These are phyloP conservation scores for Argyrosomus regius DNA, from an alignment of 2,797 vertebrate genomes.

Conservation along the genomic window DNA sequence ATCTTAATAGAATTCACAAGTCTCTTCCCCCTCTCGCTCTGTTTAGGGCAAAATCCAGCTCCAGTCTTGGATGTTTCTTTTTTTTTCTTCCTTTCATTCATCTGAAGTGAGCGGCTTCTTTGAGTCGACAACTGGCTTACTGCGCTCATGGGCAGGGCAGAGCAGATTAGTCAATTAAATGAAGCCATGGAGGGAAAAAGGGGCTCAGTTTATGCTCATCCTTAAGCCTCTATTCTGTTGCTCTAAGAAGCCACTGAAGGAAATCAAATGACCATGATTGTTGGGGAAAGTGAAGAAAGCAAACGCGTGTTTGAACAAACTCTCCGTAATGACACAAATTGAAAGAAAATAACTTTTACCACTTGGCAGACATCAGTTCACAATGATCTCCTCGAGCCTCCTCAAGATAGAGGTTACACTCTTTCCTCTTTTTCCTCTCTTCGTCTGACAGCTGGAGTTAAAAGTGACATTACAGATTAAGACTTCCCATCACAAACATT, in stretches of 20 bases:
- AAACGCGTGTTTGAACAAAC: constrained; percentile 43
- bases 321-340: constrained; percentile 46
- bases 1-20: constrained; percentile 82
- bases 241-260: constrained; percentile 58
- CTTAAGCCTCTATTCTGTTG: constrained; percentile 69
- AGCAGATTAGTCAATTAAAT: constrained; percentile 82
- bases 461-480: neutral
- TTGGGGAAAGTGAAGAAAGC: constrained; percentile 54
- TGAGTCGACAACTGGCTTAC: constrained; percentile 76
- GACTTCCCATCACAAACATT: neutral
- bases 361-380: constrained; percentile 15
- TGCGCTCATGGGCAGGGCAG: constrained; percentile 73
- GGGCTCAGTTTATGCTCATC: constrained; percentile 67
- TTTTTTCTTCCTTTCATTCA: constrained; percentile 56
- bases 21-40: constrained; percentile 34
- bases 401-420: no score
- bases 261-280: constrained; percentile 69
- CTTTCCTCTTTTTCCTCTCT: neutral
- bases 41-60: constrained; percentile 67
- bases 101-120: constrained; percentile 69
- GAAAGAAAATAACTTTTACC: constrained; percentile 36
- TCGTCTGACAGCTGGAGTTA: neutral
- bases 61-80: constrained; percentile 50
- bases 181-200: constrained; percentile 65
- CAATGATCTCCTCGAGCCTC: neutral